A percentile compares a stretch with the other conserved stretches of the same genome.
These are phyloP conservation scores for Pantelozetes paolii DNA, from an alignment of 2,888 invertebrate species.

Conservation along the genomic window DNA sequence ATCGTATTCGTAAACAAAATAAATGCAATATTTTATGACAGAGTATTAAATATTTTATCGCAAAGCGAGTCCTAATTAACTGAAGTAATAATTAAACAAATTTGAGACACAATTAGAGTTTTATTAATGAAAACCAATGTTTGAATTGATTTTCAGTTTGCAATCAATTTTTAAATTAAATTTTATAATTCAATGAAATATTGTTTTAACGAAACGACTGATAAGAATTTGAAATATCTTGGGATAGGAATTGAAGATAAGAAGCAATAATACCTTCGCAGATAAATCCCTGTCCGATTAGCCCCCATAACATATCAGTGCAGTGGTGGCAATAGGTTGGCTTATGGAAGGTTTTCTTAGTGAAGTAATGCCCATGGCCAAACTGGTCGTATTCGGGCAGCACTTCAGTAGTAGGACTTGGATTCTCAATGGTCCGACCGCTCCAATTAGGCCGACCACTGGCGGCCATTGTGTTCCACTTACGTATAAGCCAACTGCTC, in stretches of 20 bases:
- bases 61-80: no score
- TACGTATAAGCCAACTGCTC: constrained; percentile 45
- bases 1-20: no score
- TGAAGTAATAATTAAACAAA: no score
- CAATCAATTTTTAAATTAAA: no score
- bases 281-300: constrained; percentile 98
- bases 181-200: no score
- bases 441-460: constrained; percentile 39
- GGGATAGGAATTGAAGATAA: background rate
- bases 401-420: constrained; percentile 46
- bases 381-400: constrained; percentile 45
- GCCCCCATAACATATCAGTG: constrained; percentile 99
- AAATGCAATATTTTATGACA: no score
- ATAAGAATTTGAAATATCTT: background rate
- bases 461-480: constrained; percentile 47
- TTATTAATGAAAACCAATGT: no score
- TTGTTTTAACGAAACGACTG: background rate
- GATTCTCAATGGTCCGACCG: constrained; percentile 44
- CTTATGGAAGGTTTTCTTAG: constrained; percentile 99
- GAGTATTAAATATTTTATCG: no score
- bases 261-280: constrained; percentile 82
- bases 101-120: no score
- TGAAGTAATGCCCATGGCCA: constrained; percentile 87
- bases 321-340: constrained; percentile 99
- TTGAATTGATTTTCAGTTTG: no score